Evolutionary conservation across 2,888 invertebrate genomes (phyloP), one percentile per base, ranked within the genome.

Genomic region (Spicauda simplicius): DNA sequence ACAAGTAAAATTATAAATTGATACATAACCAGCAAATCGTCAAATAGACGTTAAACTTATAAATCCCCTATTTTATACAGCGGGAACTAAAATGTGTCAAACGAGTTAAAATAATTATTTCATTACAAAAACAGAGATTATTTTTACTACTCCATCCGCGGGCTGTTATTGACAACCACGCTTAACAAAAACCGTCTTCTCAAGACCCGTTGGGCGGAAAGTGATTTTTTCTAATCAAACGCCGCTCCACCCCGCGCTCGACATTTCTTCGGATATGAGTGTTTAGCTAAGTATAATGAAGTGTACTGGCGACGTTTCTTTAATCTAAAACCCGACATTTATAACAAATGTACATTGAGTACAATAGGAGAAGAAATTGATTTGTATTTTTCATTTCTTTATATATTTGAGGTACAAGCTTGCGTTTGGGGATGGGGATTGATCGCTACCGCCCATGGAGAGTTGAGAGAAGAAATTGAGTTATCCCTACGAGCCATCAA

Each of bases 91-190:
- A 48, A 45, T 14, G 16, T 30, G 7, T 30, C 16, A 3, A 48
- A 25, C 50, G 25, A 50, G 50, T 50, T 18, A 20, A 25, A 25
- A 25, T 61, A 53, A 61, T 25, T 61, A 37, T 19, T 61, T 53
- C 8, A 2, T 16, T 25, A 54, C 37, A 54, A 41, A 62, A 62
- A 54, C 37, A 37, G 41, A 52, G 54, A 20, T 11, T 41, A 37
- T 19, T 5, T 25, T 14, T 53, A 7, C 56, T 25, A 25, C 45
- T 54, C 45, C 54, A 30, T 45, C 48, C 54, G 33, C 52, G 53
- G 19, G 62, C 62, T 62, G 62, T 25, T 54, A 62, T 54, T 62
- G 62, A 54, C 54, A 62, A 25, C 62, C 62, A 45, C 41, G 62
- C 12, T 25, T 62, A 4, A 18, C 54, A 62, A 62, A 62, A 56